Conservation (phyloP, 2,888 invertebrate genomes). For the Amblyjoppa proteus region DNA sequence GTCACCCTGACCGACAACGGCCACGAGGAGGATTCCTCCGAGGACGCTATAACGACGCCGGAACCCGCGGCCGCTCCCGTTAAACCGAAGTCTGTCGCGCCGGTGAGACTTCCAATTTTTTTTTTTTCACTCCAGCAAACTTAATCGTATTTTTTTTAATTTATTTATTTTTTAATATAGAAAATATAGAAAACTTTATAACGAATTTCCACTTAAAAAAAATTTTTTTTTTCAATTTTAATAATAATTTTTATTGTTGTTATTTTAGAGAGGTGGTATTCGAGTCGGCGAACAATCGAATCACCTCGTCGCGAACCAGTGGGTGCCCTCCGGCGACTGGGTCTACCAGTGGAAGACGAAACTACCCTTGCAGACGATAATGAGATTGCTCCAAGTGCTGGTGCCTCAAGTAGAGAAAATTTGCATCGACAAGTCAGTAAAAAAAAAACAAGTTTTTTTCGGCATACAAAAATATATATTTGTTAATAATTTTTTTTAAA, state of each 20-base stretch:
- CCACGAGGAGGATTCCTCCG: constrained; percentile 72
- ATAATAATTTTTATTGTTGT: too few species aligned
- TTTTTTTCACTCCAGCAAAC: too few species aligned
- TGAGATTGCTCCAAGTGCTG: constrained; percentile 98
- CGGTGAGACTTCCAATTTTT: constrained; percentile 75
- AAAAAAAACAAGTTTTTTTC: background rate
- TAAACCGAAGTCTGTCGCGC: constrained; percentile 81
- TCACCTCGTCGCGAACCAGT: constrained; percentile 85
- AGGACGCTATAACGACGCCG: constrained; percentile 69
- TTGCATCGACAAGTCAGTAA: constrained; percentile 91
- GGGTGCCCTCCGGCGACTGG: constrained; percentile 99
- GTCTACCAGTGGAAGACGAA: constrained; percentile 98
- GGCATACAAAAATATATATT: background rate
- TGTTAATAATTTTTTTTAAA: background rate
- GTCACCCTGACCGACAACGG: constrained; percentile 62
- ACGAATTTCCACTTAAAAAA: too few species aligned
- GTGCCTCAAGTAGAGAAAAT: constrained; percentile 99
- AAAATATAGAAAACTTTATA: too few species aligned
- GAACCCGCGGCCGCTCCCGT: constrained; percentile 51
- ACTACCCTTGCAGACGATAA: constrained; percentile 99
- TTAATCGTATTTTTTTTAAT: too few species aligned
- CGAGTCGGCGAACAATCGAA: constrained; percentile 86
- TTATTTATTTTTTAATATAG: too few species aligned
- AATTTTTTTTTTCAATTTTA: too few species aligned
- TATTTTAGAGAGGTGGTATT: constrained; percentile 88